These are phyloP conservation scores for Eubucco bourcierii DNA, from an alignment of 2,113 vertebrate genomes.

Conservation along the genomic window DNA sequence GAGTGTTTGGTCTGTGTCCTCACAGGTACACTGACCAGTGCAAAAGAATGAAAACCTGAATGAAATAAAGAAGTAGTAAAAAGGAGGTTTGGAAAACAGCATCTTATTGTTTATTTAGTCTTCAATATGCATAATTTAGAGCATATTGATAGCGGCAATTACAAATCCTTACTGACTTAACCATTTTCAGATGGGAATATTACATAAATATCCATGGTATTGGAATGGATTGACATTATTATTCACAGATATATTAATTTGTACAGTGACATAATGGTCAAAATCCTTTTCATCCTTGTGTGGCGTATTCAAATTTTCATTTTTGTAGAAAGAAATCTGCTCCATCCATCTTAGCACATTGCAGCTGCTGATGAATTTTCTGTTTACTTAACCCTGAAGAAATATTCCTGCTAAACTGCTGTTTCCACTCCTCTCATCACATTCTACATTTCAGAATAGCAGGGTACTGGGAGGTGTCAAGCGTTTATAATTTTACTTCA, in stretches of 20 bases:
- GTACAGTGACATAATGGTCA: neutral
- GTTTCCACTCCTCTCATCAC: neutral
- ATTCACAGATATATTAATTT: slow-evolving; percentile 10
- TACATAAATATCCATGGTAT: neutral
- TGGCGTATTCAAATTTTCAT: neutral
- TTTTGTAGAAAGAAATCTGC: neutral
- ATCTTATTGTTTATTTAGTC: neutral
- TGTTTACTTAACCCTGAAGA: neutral
- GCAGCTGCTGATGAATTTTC: neutral
- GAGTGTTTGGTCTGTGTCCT: neutral
- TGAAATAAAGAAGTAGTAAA: neutral
- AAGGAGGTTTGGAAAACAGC: neutral
- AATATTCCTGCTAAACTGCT: neutral
- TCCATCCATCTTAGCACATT: neutral
- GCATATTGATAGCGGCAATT: neutral
- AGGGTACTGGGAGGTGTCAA: neutral
- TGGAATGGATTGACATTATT: neutral
- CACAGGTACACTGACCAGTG: neutral
- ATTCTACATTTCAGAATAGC: neutral
- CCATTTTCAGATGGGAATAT: neutral
- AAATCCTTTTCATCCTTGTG: neutral
- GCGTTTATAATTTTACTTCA: slow-evolving; percentile 13
- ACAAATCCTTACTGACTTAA: neutral
- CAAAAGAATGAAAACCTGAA: neutral
- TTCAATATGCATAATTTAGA: neutral